Conservation (phyloP, 1,140 invertebrate genomes). For the Tribolium madens region DNA sequence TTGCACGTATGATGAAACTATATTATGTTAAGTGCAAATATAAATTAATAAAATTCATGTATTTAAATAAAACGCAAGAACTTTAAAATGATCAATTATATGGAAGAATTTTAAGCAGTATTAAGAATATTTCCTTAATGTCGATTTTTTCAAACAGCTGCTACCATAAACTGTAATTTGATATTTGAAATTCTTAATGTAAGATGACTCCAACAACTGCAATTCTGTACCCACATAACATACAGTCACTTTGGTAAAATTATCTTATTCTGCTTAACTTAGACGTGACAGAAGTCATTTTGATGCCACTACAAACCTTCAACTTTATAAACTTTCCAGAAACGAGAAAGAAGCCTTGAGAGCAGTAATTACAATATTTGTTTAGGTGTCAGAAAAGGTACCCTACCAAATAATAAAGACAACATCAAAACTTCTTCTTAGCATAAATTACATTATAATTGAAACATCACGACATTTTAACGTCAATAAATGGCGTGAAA, state of each 20-base stretch:
- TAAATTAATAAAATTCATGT: background rate
- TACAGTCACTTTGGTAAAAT: background rate
- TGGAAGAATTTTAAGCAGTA: too few species aligned
- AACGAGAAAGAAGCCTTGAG: background rate
- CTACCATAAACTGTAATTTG: background rate
- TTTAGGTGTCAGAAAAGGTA: background rate
- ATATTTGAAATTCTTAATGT: background rate
- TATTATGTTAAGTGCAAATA: background rate
- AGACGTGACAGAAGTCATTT: background rate
- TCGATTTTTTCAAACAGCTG: background rate
- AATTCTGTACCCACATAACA: background rate
- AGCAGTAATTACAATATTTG: background rate
- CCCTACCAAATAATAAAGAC: too few species aligned
- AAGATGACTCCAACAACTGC: background rate
- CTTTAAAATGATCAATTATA: too few species aligned
- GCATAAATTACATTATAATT: too few species aligned
- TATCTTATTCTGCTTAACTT: background rate
- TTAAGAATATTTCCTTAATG: too few species aligned
- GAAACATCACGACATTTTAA: too few species aligned
- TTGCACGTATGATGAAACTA: background rate
- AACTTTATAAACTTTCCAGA: background rate
- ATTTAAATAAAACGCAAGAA: too few species aligned
- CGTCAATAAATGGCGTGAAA: too few species aligned
- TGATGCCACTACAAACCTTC: background rate
- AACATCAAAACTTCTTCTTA: too few species aligned